phyloP scores from a whole-genome alignment of 2,888 invertebrate genomes.

The Malthinus flaveolus region DNA sequence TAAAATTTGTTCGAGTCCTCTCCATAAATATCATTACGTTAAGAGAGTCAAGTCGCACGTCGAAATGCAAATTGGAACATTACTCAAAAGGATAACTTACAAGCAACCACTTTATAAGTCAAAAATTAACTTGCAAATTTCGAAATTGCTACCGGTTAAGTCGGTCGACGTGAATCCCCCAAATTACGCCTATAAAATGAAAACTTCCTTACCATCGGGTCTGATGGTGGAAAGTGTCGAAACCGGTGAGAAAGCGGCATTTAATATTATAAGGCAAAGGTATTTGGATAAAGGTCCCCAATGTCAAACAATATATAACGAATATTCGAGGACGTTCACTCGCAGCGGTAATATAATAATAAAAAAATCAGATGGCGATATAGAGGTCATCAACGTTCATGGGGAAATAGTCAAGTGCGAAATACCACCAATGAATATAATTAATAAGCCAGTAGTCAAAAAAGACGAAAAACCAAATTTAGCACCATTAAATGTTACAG shows the following conservation, averaged over 20 bases:
- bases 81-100: slow-evolving; percentile 20
- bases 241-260: slow-evolving; percentile 3
- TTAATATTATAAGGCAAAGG: slow-evolving; percentile 24
- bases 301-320: slow-evolving; percentile 16
- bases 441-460: not conserved
- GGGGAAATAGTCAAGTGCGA: slow-evolving; percentile 17
- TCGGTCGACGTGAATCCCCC: not conserved
- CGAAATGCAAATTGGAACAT: slow-evolving; percentile 16
- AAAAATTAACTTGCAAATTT: slow-evolving; percentile 11
- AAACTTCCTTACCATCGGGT: slow-evolving; percentile 26
- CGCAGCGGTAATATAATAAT: slow-evolving; percentile 26
- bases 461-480: not conserved
- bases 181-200: slow-evolving; percentile 13
- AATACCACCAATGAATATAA: slow-evolving; percentile 9
- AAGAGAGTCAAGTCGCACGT: slow-evolving; percentile 29
- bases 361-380: slow-evolving; percentile 25
- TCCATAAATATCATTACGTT: slow-evolving; percentile 30
- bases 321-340: slow-evolving; percentile 27
- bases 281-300: slow-evolving; percentile 25
- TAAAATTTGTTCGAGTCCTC: slow-evolving; percentile 31
- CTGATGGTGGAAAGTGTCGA: slow-evolving; percentile 19
- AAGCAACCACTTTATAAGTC: slow-evolving; percentile 16
- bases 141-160: slow-evolving; percentile 22
- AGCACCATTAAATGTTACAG: slow-evolving; percentile 14
- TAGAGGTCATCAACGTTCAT: slow-evolving; percentile 14